Evolutionary conservation across 2,113 vertebrate genomes (phyloP).

Genomic region (Bostrychus sinensis): DNA sequence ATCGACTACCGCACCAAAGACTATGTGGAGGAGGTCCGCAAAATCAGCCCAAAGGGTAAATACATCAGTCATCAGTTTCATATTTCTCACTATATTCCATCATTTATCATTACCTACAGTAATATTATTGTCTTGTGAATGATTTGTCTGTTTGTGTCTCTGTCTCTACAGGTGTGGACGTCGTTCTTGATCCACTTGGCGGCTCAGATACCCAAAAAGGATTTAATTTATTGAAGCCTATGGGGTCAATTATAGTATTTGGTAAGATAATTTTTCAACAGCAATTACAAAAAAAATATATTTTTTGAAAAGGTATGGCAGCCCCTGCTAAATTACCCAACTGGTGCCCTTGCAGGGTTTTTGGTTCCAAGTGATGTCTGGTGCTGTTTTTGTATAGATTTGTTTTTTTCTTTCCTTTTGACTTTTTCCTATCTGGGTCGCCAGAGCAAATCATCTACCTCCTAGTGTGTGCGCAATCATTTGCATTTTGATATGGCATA

Average conservation of each 20-base stretch:
- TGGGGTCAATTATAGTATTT: constrained; percentile 88
- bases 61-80: not conserved
- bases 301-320: too few relatives aligned
- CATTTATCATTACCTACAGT: not conserved
- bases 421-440: too few relatives aligned
- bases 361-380: too few relatives aligned
- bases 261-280: constrained; percentile 77
- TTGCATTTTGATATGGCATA: too few relatives aligned
- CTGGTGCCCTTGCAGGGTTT: too few relatives aligned
- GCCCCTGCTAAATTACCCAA: too few relatives aligned
- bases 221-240: constrained; percentile 87
- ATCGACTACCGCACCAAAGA: constrained; percentile 92
- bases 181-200: constrained; percentile 90
- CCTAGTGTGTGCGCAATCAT: too few relatives aligned
- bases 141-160: constrained; percentile 11
- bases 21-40: constrained; percentile 88
- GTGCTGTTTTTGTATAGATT: not conserved
- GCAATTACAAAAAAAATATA: too few relatives aligned
- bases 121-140: not conserved
- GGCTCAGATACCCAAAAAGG: constrained; percentile 89
- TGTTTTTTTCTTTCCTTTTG: not conserved
- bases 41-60: constrained; percentile 91
- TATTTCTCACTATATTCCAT: not conserved
- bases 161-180: constrained; percentile 84
- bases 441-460: too few relatives aligned